phyloP scores from a whole-genome alignment of 2,888 invertebrate genomes.

The Quadriops clusia region DNA sequence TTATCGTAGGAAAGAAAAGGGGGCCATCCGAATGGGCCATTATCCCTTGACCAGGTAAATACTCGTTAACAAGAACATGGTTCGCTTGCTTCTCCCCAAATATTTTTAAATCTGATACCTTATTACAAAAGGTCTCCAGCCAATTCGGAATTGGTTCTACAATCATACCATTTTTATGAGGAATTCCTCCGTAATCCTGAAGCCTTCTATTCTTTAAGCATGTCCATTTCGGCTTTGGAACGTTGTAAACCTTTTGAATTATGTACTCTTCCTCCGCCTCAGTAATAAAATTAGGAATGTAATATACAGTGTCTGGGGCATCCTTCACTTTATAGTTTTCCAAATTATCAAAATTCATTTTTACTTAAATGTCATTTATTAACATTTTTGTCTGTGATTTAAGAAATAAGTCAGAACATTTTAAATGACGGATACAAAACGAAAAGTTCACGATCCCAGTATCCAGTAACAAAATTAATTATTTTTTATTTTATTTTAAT shows the following conservation, averaged over 20 bases:
- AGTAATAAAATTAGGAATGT: conserved; percentile 80
- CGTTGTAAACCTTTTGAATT: conserved; percentile 58
- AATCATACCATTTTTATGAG: conserved; percentile 88
- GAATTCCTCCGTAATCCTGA: conserved; percentile 89
- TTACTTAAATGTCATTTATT: conserved; percentile 2
- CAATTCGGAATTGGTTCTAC: conserved; percentile 80
- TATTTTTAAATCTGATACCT: conserved; percentile 52
- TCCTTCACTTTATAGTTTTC: conserved; percentile 27
- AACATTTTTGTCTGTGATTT: not conserved
- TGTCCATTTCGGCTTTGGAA: conserved; percentile 94
- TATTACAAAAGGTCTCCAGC: conserved; percentile 61
- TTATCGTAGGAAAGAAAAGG: conserved; percentile 82
- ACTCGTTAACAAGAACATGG: conserved; percentile 92
- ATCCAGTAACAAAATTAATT: no score
- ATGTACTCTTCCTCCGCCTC: conserved; percentile 59
- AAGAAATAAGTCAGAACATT: no score
- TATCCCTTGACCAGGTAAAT: conserved; percentile 86
- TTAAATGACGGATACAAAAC: no score
- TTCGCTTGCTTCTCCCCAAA: conserved; percentile 71
- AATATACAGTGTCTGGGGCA: conserved; percentile 56
- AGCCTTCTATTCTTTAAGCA: conserved; percentile 78
- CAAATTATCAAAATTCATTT: conserved; percentile 10
- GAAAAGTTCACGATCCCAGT: no score
- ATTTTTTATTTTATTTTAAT: no score
- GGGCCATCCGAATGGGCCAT: conserved; percentile 96